Evolutionary conservation across 2,113 vertebrate genomes (phyloP).

Genomic region (Otolemur garnettii): DNA sequence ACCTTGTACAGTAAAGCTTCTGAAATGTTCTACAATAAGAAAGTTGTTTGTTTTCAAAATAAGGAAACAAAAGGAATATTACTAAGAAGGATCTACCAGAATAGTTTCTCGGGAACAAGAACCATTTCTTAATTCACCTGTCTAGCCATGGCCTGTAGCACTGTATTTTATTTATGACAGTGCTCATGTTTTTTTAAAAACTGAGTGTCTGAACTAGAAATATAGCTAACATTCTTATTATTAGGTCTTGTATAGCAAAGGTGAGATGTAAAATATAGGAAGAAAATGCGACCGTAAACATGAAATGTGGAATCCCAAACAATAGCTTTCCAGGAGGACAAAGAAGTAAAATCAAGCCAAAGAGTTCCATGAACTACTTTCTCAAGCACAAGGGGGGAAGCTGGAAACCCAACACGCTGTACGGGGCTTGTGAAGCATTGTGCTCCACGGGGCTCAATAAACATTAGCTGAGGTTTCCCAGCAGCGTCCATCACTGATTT

Average conservation of each 20-base stretch:
- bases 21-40: background rate
- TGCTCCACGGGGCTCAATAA: background rate
- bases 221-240: background rate
- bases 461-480: slow-evolving; percentile 62
- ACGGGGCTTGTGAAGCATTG: background rate
- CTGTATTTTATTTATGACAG: background rate
- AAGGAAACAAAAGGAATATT: background rate
- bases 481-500: slow-evolving; percentile 67
- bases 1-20: background rate
- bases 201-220: background rate
- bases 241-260: background rate
- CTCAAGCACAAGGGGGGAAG: background rate
- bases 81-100: background rate
- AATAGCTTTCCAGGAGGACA: background rate
- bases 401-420: background rate
- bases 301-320: background rate
- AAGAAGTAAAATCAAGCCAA: background rate
- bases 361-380: background rate
- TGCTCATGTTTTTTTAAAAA: background rate
- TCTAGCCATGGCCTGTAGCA: background rate
- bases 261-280: background rate
- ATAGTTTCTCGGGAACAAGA: background rate
- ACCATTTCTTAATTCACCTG: slow-evolving; percentile 1
- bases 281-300: slow-evolving; percentile 33
- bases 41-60: background rate